Evolutionary conservation across 2,113 vertebrate genomes (phyloP).

Genomic region (Serinus canaria): DNA sequence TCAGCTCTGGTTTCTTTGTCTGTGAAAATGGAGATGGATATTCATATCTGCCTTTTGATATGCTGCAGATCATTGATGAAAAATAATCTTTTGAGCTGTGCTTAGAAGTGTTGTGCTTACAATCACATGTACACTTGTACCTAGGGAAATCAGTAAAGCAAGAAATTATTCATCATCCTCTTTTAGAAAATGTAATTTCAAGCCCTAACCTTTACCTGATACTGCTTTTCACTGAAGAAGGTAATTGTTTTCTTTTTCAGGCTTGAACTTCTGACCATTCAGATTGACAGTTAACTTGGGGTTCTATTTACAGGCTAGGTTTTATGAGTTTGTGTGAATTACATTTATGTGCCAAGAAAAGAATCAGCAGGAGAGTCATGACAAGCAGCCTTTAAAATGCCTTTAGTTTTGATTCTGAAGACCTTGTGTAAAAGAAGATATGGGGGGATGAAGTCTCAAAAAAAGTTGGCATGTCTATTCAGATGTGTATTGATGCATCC

Average conservation of each 20-base stretch:
- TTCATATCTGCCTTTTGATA: neutral
- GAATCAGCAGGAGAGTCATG: fast-evolving
- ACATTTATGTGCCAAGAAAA: neutral
- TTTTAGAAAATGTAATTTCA: neutral
- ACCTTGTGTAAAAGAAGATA: neutral
- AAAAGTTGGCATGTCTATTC: neutral
- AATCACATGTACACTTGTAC: neutral
- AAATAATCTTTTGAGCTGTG: neutral
- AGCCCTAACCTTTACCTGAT: neutral
- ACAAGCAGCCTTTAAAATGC: neutral
- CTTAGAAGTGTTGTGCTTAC: neutral
- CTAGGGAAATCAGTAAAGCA: neutral
- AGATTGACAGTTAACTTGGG: neutral
- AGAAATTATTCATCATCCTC: neutral
- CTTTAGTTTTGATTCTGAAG: neutral
- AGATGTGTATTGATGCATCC: neutral
- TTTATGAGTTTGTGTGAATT: neutral
- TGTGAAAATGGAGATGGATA: neutral
- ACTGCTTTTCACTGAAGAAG: neutral
- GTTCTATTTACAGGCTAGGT: neutral
- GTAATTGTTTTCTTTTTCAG: neutral
- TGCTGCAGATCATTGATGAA: neutral
- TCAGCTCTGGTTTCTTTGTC: neutral
- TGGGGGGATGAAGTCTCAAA: neutral
- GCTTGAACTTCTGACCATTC: neutral